Base-by-base conservation (phyloP, 2,888 invertebrate species). In the Nysson spinosus region DNA sequence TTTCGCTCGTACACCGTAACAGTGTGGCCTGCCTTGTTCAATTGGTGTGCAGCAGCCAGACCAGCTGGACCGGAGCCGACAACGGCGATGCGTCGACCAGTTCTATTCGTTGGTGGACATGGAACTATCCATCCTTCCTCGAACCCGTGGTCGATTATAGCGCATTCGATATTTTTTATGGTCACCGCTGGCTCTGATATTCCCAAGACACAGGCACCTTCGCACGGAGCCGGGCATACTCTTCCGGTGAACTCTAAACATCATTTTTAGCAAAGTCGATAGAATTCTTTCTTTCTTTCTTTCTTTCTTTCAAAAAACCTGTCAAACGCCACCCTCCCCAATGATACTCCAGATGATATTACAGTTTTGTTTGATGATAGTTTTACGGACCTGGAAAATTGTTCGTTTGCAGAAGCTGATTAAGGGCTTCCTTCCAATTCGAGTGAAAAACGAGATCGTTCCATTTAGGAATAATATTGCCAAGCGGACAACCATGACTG, bases 401-500 rank as follows among this genome's bases (percentile, higher is more conserved):
- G 85, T 99, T 99, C 0, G 99, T 99, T 89, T 99, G 99, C 75
- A 97, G 88, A 51, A 99, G 90, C 77, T 98, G 97, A 60, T 93
- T 91, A 4, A 99, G 89, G 12, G 99, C 99, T 87, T 97, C 96
- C 69, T 92, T 91, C 99, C 99, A 99, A 83, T 97, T 95, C 43
- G 93, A 94, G 83, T 94, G 92, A 90, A 95, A 99, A n/a, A 99
- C 91, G 14, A 99, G 92, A 84, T 98, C 96, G 88, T 99, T 99
- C 98, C 98, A 99, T 89, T 98, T 98, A 50, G 99, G 99, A 74
- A 99, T 97, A 77, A 99, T 97, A 88, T 99, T 99, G 24, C 98
- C 98, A 30, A 99, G 91, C 0, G 99, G 99, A 85, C 99, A 99
- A 42, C 99, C 99, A 86, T 98, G 96, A 65, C 91, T 91, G 28